Percentiles rank a stretch among this genome's conserved stretches.
phyloP scores from a whole-genome alignment of 1,140 invertebrate genomes.

The Oryctes rhinoceros region DNA sequence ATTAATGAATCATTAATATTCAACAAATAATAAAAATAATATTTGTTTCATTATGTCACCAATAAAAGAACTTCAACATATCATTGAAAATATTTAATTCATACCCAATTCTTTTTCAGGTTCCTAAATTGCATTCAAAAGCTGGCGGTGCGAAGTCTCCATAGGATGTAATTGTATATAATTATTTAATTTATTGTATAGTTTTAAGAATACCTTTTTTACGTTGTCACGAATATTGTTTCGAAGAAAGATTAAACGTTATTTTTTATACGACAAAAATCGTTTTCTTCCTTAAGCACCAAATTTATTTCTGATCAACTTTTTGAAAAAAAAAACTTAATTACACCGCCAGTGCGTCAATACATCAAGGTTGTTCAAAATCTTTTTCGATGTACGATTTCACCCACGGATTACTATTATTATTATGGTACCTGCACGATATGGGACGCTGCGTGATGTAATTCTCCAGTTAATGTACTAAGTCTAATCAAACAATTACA shows the following conservation, averaged over 20 bases:
- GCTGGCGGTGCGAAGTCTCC: background rate
- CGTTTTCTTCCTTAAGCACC: background rate
- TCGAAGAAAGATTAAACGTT: background rate
- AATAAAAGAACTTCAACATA: background rate
- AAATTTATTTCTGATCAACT: background rate
- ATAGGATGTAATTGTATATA: background rate
- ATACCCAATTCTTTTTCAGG: background rate
- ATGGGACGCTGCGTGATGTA: background rate
- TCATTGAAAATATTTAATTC: background rate
- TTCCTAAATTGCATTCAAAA: background rate
- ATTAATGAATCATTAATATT: background rate
- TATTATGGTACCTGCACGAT: background rate
- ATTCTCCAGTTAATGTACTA: background rate
- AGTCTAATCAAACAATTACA: background rate
- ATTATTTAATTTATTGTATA: slow-evolving; percentile 8
- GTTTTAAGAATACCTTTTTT: background rate
- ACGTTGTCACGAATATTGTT: slow-evolving; percentile 1
- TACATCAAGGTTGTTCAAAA: background rate
- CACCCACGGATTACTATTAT: background rate
- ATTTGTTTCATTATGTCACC: background rate
- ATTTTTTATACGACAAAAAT: background rate
- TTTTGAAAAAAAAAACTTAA: background rate
- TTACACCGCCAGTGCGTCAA: background rate
- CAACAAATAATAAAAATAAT: background rate
- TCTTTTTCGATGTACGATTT: no score